phyloP scores from a whole-genome alignment of 2,113 vertebrate species.

The Nothoprocta perdicaria region DNA sequence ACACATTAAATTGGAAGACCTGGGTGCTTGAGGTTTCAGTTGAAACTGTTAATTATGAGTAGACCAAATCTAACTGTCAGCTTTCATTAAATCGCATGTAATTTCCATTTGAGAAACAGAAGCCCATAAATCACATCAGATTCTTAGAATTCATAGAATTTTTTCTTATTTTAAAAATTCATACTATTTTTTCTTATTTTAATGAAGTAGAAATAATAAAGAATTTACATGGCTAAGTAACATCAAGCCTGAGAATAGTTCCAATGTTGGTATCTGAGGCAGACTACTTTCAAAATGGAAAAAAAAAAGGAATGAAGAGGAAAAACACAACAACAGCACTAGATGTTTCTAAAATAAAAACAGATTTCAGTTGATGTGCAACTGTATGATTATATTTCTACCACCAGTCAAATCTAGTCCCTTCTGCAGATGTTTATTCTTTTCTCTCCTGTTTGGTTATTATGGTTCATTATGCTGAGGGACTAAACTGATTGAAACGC shows the following conservation, averaged over 20 bases:
- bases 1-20: background rate
- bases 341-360: conserved; percentile 62
- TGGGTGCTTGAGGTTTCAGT: background rate
- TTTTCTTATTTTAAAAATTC: background rate
- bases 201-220: background rate
- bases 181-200: background rate
- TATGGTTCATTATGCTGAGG: conserved; percentile 78
- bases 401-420: conserved; percentile 62
- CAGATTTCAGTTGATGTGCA: conserved; percentile 51
- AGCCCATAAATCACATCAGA: background rate
- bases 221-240: background rate
- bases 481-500: conserved; percentile 80
- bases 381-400: conserved; percentile 52
- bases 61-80: background rate
- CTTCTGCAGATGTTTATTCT: conserved; percentile 76
- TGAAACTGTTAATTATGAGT: background rate
- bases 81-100: background rate
- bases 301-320: conserved; percentile 24
- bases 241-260: conserved; percentile 4
- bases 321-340: conserved; percentile 37
- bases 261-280: background rate
- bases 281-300: conserved; percentile 42
- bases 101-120: background rate
- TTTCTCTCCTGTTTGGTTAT: conserved; percentile 74
- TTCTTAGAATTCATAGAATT: background rate